Evolutionary conservation across 2,888 invertebrate genomes (phyloP), one percentile per base, ranked within the genome.

Genomic region (Chromoteleia sp.): DNA sequence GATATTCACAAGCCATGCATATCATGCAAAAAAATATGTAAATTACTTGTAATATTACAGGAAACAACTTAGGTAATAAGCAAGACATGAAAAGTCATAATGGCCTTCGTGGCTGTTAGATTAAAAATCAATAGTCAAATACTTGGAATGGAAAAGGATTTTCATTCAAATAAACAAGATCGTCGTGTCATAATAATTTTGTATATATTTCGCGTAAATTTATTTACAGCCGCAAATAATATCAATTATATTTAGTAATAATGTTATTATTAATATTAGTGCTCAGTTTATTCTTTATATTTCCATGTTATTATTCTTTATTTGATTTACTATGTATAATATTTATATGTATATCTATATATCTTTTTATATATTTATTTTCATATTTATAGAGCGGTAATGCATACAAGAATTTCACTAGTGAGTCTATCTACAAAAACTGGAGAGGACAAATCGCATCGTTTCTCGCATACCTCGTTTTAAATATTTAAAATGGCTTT

Each of bases 181-280:
- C n/a, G 14, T 29, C n/a, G 15, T 65, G 25, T 91, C 86, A 88
- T 91, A 91, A 89, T 91, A 91, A 91, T 91, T 90, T 89, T 89
- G 89, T 88, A 91, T 91, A 91, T 91, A 91, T 91, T 91, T 90
- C 88, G 91, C 90, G 90, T 89, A 87, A 88, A 89, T 89, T 86
- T 91, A 91, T 91, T 86, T 91, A 91, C 91, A 91, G 89, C 89
- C 90, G 89, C 90, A 91, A 91, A 91, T 91, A 89, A 91, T 91
- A 89, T 88, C 90, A 58, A 81, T 82, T 68, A 81, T 83, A 73
- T 67, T 80, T 78, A 83, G 76, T 80, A 83, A 83, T 84, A 81
- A 63, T 86, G 76, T 82, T 79, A 80, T 74, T 82, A 81, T 75
- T 82, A 82, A 79, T 85, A 81, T 74, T 85, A 43, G 81, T 85